phyloP scores from a whole-genome alignment of 2,797 vertebrate species.

The Corythornis leucogaster region DNA sequence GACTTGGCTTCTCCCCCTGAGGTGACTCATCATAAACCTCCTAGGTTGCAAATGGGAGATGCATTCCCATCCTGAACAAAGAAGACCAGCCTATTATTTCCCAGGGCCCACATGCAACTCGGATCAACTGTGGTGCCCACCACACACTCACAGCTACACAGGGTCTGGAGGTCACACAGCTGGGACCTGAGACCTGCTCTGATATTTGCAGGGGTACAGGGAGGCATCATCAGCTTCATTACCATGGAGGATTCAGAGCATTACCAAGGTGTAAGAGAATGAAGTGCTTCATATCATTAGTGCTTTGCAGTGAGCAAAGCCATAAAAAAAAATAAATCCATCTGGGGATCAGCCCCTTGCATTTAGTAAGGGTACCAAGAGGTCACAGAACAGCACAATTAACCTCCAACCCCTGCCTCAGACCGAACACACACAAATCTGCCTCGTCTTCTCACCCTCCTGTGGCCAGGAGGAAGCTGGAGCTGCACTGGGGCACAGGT shows the following conservation, averaged over 20 bases:
- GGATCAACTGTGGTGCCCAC: neutral
- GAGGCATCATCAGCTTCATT: neutral
- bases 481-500: fast-evolving
- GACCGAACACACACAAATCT: neutral
- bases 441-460: neutral
- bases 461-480: neutral
- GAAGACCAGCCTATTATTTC: neutral
- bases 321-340: neutral
- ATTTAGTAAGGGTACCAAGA: neutral
- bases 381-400: neutral
- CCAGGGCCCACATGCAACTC: neutral
- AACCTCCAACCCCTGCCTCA: neutral
- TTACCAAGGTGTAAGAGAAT: neutral
- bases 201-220: neutral
- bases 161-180: neutral
- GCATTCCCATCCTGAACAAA: neutral
- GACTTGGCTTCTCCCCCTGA: neutral
- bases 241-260: neutral
- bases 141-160: neutral
- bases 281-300: neutral
- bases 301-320: neutral
- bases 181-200: neutral
- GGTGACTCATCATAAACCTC: neutral
- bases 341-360: neutral
- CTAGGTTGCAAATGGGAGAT: neutral